Base-by-base conservation (phyloP, 1,140 invertebrate genomes). In the Tetramorium alpestre region DNA sequence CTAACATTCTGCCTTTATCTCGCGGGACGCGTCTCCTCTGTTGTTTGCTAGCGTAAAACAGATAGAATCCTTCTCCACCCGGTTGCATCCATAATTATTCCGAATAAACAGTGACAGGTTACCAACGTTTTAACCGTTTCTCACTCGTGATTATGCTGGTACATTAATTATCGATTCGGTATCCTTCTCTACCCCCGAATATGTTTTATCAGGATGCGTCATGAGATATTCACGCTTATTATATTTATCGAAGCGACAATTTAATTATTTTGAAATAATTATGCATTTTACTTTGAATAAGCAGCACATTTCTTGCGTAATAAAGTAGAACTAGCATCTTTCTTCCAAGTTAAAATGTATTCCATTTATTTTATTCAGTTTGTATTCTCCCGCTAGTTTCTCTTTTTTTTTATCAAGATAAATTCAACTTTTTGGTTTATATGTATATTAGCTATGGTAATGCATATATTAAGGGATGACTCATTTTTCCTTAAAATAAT, bases 1-100 rank as follows among this genome's bases (percentile, higher is more conserved):
- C 80, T 84, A 84, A 84, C 80, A 84, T 84, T 56, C 69, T 16
- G 69, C n/a, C 80, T 75, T 84, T 84, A 75, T 84, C 80, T 75
- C 80, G 28, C 54, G 54, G 69, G 54, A 60, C 51, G 38, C 18
- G 11, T 84, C 54, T 73, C 54, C n/a, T 41, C 41, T 41, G 51
- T 73, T 84, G 69, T 84, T 84, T 84, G 28, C 80, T 16, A 18
- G 60, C 80, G 80, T 60, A 84, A 84, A 84, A 84, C 80, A 70
- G 56, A 73, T 60, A 33, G 67, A 73, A 73, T 22, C 69, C 67
- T 47, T 11, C 65, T 82, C 54, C 54, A 49, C 18, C 7, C 25
- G 7, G 41, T 44, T 38, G 80, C 69, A 84, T 84, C 54, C 69
- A 75, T 84, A 84, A 84, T 84, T 84, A 84, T 41, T 47, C 69